phyloP scores from a whole-genome alignment of 1,140 invertebrate species.

The Zaprionus capensis region DNA sequence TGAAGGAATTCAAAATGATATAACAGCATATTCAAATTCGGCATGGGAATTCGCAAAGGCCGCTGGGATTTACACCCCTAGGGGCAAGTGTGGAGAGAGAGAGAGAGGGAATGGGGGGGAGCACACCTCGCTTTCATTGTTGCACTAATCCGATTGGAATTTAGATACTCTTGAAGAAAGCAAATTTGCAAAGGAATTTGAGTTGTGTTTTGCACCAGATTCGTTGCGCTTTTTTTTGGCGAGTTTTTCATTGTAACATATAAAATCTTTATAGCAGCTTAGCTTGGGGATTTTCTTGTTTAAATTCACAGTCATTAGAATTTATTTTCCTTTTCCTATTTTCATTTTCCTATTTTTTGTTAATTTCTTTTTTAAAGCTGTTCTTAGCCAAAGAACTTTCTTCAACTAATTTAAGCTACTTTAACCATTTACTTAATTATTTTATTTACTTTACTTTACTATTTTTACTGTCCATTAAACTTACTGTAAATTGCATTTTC shows the following conservation, averaged over 20 bases:
- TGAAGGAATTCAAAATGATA: slow-evolving; percentile 31
- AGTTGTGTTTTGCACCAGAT: background rate
- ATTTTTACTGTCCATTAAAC: too few relatives aligned
- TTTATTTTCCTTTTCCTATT: background rate
- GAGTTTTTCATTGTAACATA: too few relatives aligned
- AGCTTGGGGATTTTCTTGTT: background rate
- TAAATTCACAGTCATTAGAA: background rate
- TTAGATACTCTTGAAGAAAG: slow-evolving; percentile 4
- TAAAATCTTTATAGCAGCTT: background rate
- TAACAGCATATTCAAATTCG: slow-evolving; percentile 43
- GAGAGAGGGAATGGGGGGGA: background rate
- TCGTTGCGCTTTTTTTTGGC: background rate
- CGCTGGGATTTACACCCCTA: background rate
- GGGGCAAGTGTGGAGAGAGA: background rate
- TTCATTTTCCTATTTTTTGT: background rate
- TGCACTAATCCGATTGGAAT: background rate
- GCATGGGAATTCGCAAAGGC: slow-evolving; percentile 21
- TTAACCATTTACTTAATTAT: too few relatives aligned
- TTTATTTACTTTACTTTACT: too few relatives aligned
- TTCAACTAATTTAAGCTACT: too few relatives aligned
- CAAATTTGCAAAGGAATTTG: background rate
- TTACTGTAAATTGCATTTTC: too few relatives aligned
- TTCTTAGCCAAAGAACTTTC: too few relatives aligned
- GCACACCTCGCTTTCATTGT: slow-evolving; percentile 1
- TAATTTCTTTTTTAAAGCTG: background rate